A percentile compares a stretch with the other conserved stretches of the same genome.
Evolutionary conservation across 2,113 vertebrate species (phyloP).

Genomic region (Trichechus manatus): DNA sequence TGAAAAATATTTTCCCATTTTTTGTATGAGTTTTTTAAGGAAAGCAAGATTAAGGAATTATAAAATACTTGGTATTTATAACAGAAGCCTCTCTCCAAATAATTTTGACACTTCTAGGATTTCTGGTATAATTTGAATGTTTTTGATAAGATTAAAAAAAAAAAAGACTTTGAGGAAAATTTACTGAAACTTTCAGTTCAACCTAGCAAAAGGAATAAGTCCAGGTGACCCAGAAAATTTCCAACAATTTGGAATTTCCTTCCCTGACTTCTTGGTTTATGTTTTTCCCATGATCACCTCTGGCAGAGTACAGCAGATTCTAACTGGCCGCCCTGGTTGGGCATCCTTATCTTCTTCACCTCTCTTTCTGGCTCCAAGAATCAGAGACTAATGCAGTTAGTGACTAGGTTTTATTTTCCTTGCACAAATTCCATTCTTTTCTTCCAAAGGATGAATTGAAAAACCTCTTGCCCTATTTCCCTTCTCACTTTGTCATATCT

Average conservation of each 20-base stretch:
- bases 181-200: not conserved
- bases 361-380: not conserved
- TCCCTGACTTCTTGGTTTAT: not conserved
- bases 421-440: not conserved
- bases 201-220: not conserved
- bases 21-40: not conserved
- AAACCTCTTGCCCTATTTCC: not conserved
- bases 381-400: not conserved
- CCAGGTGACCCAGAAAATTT: not conserved
- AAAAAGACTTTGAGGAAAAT: not conserved
- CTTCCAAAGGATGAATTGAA: not conserved
- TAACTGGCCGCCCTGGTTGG: not conserved
- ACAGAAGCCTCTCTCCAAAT: not conserved
- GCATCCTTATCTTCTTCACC: not conserved
- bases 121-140: not conserved
- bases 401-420: not conserved
- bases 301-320: not conserved
- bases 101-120: not conserved
- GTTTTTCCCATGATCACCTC: not conserved
- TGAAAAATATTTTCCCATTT: slow-evolving; percentile 7
- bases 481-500: not conserved
- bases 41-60: not conserved
- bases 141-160: not conserved
- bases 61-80: not conserved
- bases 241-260: not conserved